Evolutionary conservation across 2,113 vertebrate genomes (phyloP).

Genomic region (Dendropsophus ebraccatus): DNA sequence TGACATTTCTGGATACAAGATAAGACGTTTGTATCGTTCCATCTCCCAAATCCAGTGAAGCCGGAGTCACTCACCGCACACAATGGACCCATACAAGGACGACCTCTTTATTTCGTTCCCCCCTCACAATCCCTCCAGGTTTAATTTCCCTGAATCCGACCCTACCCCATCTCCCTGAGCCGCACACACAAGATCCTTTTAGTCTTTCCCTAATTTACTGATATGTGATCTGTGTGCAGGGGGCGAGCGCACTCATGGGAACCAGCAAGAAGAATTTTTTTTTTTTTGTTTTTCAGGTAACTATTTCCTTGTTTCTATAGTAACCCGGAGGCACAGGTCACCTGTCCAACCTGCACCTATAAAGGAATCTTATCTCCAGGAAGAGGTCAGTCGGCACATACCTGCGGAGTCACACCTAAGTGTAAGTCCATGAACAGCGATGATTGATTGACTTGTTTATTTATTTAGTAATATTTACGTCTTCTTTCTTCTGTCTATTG

Average conservation of each 20-base stretch:
- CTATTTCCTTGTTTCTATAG: constrained; percentile 52
- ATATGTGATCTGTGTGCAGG: constrained; percentile 67
- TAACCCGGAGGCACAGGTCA: constrained; percentile 60
- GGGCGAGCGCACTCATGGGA: constrained; percentile 65
- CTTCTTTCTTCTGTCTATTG: not conserved
- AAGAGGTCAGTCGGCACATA: constrained; percentile 54
- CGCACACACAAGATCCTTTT: constrained; percentile 66
- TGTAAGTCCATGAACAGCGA: not conserved
- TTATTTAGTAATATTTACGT: no score
- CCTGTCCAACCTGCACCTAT: constrained; percentile 56
- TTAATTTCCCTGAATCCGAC: constrained; percentile 67
- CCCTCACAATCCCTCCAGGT: constrained; percentile 44
- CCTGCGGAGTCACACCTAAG: not conserved
- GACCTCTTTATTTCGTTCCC: constrained; percentile 24
- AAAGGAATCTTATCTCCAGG: constrained; percentile 64
- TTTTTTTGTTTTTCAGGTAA: constrained; percentile 59
- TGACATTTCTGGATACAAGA: constrained; percentile 66
- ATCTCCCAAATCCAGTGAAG: constrained; percentile 56
- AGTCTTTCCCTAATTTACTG: constrained; percentile 61
- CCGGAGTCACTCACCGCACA: constrained; percentile 61
- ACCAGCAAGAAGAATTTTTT: constrained; percentile 55
- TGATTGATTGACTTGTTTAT: no score
- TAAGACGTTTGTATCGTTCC: constrained; percentile 66
- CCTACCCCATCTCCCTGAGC: constrained; percentile 63
- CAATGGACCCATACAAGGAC: constrained; percentile 69